phyloP scores from a whole-genome alignment of 2,888 invertebrate genomes.

The Phrixothrix hirtus region DNA sequence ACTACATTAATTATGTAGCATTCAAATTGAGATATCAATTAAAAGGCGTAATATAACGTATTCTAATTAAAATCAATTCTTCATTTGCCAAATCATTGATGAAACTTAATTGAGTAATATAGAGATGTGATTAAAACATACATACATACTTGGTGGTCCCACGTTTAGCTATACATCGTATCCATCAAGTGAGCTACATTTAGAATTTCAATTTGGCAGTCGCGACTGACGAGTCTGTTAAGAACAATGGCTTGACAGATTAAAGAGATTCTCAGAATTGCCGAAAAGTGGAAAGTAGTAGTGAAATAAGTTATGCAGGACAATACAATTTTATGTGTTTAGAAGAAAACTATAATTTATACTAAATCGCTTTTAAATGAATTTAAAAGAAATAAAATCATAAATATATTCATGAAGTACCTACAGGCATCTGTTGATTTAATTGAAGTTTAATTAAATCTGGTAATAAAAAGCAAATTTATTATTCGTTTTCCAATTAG shows the following conservation, averaged over 20 bases:
- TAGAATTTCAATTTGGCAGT: constrained; percentile 23
- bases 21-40: no score
- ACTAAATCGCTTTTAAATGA: not conserved
- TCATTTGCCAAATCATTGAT: no score
- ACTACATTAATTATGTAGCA: no score
- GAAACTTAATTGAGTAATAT: not conserved
- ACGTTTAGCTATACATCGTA: constrained; percentile 1
- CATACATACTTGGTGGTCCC: not conserved
- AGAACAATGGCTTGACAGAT: constrained; percentile 15
- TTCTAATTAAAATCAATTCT: no score
- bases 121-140: not conserved
- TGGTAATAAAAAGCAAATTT: no score
- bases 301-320: not conserved
- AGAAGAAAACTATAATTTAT: not conserved
- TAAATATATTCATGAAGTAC: not conserved
- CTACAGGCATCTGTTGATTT: not conserved
- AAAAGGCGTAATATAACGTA: no score
- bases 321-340: not conserved
- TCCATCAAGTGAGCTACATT: constrained; percentile 10
- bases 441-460: not conserved
- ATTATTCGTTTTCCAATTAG: no score
- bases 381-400: not conserved
- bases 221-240: constrained; percentile 12
- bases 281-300: constrained; percentile 11
- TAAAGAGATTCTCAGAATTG: constrained; percentile 18